phyloP scores from a whole-genome alignment of 2,113 vertebrate species.

The Choloepus hoffmanni region DNA sequence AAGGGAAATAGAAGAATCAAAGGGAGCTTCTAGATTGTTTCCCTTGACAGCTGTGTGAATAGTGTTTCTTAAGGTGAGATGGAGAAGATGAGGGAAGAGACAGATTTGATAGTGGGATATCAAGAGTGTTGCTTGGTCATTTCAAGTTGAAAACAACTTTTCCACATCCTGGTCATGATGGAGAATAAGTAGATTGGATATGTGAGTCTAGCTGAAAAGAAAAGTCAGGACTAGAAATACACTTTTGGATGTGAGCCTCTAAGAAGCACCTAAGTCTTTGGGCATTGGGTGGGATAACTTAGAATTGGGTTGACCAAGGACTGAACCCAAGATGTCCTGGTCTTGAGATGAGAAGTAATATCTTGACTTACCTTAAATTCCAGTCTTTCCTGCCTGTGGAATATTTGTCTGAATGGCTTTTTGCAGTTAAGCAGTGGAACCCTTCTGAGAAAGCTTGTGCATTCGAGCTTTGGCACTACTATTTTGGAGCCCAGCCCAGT shows the following conservation, averaged over 20 bases:
- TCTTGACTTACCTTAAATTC: neutral
- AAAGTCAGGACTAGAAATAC: neutral
- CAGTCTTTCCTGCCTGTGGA: neutral
- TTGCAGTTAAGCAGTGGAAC: no score
- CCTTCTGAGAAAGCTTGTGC: neutral
- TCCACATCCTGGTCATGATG: no score
- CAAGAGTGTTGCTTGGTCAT: neutral
- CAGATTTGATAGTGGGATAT: neutral
- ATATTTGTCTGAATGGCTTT: neutral
- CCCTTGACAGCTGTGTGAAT: neutral
- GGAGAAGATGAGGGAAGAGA: neutral
- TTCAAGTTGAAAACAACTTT: neutral
- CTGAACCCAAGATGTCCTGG: neutral
- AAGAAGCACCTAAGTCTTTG: neutral
- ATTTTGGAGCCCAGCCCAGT: neutral
- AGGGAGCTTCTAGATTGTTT: neutral
- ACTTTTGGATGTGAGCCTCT: neutral
- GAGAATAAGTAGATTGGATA: neutral
- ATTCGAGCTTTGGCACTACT: neutral
- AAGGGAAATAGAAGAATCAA: neutral
- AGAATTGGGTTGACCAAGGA: neutral
- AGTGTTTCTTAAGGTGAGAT: neutral
- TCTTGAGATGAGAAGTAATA: neutral
- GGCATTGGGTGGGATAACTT: neutral
- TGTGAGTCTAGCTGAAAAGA: neutral